Evolutionary conservation across 2,888 invertebrate species (phyloP).

Genomic region (Erannis defoliaria): DNA sequence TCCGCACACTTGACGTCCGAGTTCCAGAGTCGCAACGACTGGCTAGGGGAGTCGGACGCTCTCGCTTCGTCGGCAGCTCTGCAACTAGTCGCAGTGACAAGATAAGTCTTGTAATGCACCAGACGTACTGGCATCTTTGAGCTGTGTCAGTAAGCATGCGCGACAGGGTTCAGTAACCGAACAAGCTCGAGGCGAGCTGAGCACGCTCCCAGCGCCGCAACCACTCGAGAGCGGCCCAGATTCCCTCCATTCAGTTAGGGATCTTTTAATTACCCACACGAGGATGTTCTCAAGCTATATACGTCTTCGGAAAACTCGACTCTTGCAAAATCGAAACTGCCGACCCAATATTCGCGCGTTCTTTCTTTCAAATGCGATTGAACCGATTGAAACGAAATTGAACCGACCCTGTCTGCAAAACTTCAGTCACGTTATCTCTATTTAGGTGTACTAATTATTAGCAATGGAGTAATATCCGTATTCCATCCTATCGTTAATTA

Average conservation of each 20-base stretch:
- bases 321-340: not conserved
- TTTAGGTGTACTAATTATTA: too few species aligned
- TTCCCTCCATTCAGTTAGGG: slow-evolving; percentile 53
- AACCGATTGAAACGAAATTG: too few species aligned
- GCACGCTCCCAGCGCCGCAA: slow-evolving; percentile 49
- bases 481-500: too few species aligned
- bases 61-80: too few species aligned
- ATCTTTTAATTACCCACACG: slow-evolving; percentile 38
- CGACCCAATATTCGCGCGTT: not conserved
- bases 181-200: slow-evolving; percentile 51
- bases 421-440: too few species aligned
- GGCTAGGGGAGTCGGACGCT: too few species aligned
- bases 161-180: slow-evolving; percentile 67
- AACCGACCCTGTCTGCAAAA: too few species aligned
- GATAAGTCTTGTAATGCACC: too few species aligned
- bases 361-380: too few species aligned
- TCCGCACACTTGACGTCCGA: too few species aligned
- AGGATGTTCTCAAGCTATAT: not conserved
- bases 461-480: too few species aligned
- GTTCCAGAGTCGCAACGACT: too few species aligned
- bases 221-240: slow-evolving; percentile 62
- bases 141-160: slow-evolving; percentile 57
- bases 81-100: not conserved
- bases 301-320: not conserved
- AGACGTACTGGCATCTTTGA: slow-evolving; percentile 9